phyloP scores from a whole-genome alignment of 1,140 invertebrate genomes.

The Zaprionus camerounensis region DNA sequence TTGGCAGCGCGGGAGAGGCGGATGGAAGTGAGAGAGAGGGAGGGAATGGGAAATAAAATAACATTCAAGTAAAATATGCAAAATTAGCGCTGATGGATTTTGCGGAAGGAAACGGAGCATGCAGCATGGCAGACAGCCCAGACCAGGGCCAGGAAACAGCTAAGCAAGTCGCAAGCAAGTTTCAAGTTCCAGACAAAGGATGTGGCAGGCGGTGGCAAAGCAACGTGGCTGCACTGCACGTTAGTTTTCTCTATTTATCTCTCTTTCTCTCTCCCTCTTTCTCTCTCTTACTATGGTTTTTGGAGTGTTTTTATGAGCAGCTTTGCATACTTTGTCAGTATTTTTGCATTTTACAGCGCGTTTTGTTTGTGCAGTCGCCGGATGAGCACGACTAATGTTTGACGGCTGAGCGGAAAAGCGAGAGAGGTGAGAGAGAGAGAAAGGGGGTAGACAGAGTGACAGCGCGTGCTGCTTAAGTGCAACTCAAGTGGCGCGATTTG shows the following conservation, averaged over 20 bases:
- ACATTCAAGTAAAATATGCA: slow-evolving; percentile 75
- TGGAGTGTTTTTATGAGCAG: slow-evolving; percentile 79
- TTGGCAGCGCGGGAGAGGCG: slow-evolving; percentile 9
- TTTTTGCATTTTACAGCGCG: slow-evolving; percentile 75
- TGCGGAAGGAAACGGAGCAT: slow-evolving; percentile 74
- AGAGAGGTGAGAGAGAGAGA: neutral
- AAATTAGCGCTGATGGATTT: slow-evolving; percentile 82
- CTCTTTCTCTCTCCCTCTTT: neutral
- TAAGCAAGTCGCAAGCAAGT: slow-evolving; percentile 65
- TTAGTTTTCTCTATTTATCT: slow-evolving; percentile 57
- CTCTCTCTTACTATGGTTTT: slow-evolving; percentile 47
- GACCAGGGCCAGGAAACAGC: slow-evolving; percentile 59
- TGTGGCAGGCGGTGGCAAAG: slow-evolving; percentile 13
- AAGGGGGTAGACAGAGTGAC: slow-evolving; percentile 30
- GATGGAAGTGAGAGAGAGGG: slow-evolving; percentile 2
- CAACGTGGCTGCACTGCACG: slow-evolving; percentile 59
- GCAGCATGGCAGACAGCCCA: slow-evolving; percentile 43
- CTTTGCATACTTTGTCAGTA: slow-evolving; percentile 80
- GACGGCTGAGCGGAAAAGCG: slow-evolving; percentile 21
- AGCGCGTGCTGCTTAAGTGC: slow-evolving; percentile 52
- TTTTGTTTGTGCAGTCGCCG: slow-evolving; percentile 78
- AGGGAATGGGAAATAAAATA: slow-evolving; percentile 27
- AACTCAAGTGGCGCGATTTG: slow-evolving; percentile 54
- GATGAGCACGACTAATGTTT: slow-evolving; percentile 52
- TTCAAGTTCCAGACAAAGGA: slow-evolving; percentile 56